Base-by-base conservation (phyloP, 2,888 invertebrate species). In the Temnothorax rugatulus region DNA sequence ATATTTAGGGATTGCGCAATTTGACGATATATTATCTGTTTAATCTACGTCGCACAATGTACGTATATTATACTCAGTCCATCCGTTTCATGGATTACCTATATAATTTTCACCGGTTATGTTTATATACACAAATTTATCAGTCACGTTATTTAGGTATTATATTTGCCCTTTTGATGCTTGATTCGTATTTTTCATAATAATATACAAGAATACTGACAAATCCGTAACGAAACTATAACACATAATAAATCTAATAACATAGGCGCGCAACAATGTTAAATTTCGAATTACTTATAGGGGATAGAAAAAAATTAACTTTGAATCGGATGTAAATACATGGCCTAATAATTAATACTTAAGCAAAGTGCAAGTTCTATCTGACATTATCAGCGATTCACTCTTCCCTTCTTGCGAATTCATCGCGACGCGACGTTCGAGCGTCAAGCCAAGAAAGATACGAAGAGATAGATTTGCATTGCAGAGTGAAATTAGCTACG, bases 401-500 rank as follows among this genome's bases (percentile, higher is more conserved):
- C 21, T 34, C 50, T 54, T 41, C 25, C 79, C 64, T 81, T 66
- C 82, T 88, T 82, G 71, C 75, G 71, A 79, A 59, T 9, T 34
- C 63, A 21, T 52, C 73, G 29, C 64, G 81, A 44, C 73, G 34
- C 64, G 81, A 44, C 41, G 21, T 7, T 59, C 13, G 18, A 47
- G 64, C 38, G 29, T 15, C 15, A 64, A 52, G 50, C 38, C 8
- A 54, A 52, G 68, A 21, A 41, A 29, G 54, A 83, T 69, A 38
- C 34, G 38, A 44, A 76, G 38, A 29, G 52, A 59, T 52, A 76
- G 59, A 91, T 92, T 92, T 91, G 92, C 90, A 92, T 91, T 90
- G 92, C 91, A 92, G 88, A 91, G 89, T 88, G 85, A 91, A 91
- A 91, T 93, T 91, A 91, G 86, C 90, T 87, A 83, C 38, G 87